These are phyloP conservation scores for Drosophila elegans DNA, from an alignment of 1,140 invertebrate genomes.

Conservation along the genomic window DNA sequence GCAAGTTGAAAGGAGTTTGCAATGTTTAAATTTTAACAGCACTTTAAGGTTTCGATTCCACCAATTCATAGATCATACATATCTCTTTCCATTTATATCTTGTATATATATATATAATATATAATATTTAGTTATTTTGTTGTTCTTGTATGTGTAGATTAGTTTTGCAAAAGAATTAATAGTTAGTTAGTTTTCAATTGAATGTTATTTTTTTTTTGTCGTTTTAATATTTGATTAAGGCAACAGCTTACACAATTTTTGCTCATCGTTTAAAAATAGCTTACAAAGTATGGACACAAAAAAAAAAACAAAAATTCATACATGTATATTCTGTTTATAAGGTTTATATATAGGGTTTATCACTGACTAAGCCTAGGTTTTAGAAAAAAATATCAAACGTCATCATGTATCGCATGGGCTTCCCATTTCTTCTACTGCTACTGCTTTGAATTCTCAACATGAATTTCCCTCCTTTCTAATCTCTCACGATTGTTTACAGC, in stretches of 20 bases:
- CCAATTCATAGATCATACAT: conserved; percentile 22
- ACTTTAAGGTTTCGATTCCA: conserved; percentile 46
- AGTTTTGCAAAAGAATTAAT: conserved; percentile 57
- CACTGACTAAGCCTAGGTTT: conserved; percentile 69
- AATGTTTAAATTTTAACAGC: conserved; percentile 48
- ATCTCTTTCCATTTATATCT: conserved; percentile 13
- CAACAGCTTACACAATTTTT: conserved; percentile 61
- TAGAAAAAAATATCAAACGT: conserved; percentile 76
- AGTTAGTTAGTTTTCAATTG: conserved; percentile 52
- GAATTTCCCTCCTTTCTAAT: conserved; percentile 18
- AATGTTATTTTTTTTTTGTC: conserved; percentile 27
- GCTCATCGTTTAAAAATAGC: conserved; percentile 39
- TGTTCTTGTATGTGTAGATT: conserved; percentile 41
- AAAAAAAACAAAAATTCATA: conserved; percentile 58
- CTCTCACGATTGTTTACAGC: conserved; percentile 28
- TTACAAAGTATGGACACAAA: conserved; percentile 52
- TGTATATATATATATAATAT: conserved; percentile 22
- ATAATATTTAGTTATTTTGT: conserved; percentile 38
- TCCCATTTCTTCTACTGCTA: conserved; percentile 16
- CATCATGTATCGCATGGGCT: conserved; percentile 67
- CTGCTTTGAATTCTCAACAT: conserved; percentile 25
- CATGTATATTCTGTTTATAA: conserved; percentile 30
- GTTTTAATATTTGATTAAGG: conserved; percentile 58
- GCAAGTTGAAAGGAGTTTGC: conserved; percentile 51
- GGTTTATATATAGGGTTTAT: conserved; percentile 47